Percentiles rank a stretch among this genome's conserved stretches.
phyloP scores from a whole-genome alignment of 1,140 invertebrate genomes.

The Amphibalanus amphitrite region DNA sequence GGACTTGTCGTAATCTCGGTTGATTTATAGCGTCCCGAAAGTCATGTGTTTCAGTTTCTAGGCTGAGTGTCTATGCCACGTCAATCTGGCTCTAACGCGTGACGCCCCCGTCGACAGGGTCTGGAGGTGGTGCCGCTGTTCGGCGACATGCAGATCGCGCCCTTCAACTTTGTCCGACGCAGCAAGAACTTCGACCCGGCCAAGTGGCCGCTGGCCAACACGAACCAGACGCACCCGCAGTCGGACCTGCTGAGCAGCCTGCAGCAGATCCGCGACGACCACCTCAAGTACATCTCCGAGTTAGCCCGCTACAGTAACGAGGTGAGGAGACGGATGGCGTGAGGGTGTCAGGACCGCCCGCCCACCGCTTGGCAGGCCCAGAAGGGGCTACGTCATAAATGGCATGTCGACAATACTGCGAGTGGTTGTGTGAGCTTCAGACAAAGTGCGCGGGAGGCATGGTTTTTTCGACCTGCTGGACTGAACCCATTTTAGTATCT shows the following conservation, averaged over 20 bases:
- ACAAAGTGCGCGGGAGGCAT: too few species aligned
- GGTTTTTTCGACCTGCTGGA: too few species aligned
- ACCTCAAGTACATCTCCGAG: slow-evolving; percentile 94
- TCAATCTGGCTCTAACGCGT: slow-evolving; percentile 5
- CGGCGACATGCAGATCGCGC: slow-evolving; percentile 98
- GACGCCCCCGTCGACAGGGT: slow-evolving; percentile 33
- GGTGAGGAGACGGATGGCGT: slow-evolving; percentile 35
- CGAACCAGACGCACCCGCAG: slow-evolving; percentile 61
- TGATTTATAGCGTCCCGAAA: slow-evolving; percentile 5
- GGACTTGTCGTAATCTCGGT: slow-evolving; percentile 10
- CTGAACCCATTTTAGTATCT: not conserved
- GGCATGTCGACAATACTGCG: too few species aligned
- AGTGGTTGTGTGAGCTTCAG: too few species aligned
- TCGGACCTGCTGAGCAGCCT: slow-evolving; percentile 92
- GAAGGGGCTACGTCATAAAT: too few species aligned
- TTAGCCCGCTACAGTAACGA: slow-evolving; percentile 88
- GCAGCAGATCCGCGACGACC: slow-evolving; percentile 85
- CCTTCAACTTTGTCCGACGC: slow-evolving; percentile 93
- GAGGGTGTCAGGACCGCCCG: too few species aligned
- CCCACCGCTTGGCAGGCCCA: too few species aligned
- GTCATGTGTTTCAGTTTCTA: too few species aligned
- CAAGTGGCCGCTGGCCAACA: slow-evolving; percentile 80
- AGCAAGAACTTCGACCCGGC: slow-evolving; percentile 83
- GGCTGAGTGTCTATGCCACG: slow-evolving; percentile 6
- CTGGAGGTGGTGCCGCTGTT: slow-evolving; percentile 95